These are phyloP conservation scores for Erannis defoliaria DNA, from an alignment of 2,888 invertebrate genomes.

Conservation along the genomic window DNA sequence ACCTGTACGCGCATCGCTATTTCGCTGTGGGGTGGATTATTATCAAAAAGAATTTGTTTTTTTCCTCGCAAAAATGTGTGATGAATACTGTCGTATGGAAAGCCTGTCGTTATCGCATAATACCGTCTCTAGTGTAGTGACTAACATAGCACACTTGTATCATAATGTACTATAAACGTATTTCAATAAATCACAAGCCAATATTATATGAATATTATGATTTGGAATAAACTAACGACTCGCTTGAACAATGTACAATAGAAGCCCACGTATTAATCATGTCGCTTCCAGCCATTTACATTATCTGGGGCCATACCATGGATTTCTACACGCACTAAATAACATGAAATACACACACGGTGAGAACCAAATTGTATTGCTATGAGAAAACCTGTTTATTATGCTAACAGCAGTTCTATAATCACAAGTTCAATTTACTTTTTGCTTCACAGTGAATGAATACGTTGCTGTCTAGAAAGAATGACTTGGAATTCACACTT, in stretches of 20 bases:
- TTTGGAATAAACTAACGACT: conserved; percentile 11
- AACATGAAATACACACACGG: conserved; percentile 54
- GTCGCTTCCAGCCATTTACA: conserved; percentile 31
- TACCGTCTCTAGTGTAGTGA: too few species aligned
- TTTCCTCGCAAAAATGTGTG: too few species aligned
- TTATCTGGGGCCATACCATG: conserved; percentile 52
- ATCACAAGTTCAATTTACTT: conserved; percentile 75
- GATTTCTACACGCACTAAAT: conserved; percentile 66
- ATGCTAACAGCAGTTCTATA: conserved; percentile 67
- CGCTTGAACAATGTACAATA: conserved; percentile 32
- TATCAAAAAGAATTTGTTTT: too few species aligned
- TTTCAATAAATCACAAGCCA: conserved; percentile 4
- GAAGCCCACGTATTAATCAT: conserved; percentile 27
- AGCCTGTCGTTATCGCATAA: too few species aligned
- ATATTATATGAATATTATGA: conserved; percentile 1
- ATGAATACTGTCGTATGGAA: too few species aligned
- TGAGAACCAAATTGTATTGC: conserved; percentile 72
- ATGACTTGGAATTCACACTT: conserved; percentile 51
- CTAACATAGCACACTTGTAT: too few species aligned
- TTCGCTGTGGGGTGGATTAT: too few species aligned
- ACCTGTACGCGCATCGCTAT: too few species aligned
- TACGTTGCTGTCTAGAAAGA: conserved; percentile 58
- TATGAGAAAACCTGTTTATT: conserved; percentile 78
- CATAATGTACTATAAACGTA: too few species aligned
- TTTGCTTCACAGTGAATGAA: conserved; percentile 65